Base-by-base conservation (phyloP, 1,140 invertebrate genomes). In the Pectinophora gossypiella region DNA sequence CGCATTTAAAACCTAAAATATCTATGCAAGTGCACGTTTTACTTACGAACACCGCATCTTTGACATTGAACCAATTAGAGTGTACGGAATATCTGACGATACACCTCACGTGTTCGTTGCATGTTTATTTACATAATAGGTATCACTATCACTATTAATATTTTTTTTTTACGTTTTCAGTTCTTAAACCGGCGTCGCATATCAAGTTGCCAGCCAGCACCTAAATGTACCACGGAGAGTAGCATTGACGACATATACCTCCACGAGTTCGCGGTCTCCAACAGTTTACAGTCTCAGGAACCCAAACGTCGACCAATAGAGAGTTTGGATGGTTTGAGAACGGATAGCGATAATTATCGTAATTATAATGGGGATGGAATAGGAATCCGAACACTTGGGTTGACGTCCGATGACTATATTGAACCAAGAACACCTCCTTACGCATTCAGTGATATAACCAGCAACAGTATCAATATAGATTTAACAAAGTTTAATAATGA, bases 371-470 rank as follows among this genome's bases (percentile, higher is more conserved):
- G 18, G 1, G 19, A 44, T 15, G 42, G 42, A 15, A 40, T 40
- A 13, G 36, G 36, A 13, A 15, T 40, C 7, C 4, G 13, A 18
- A 13, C 13, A 15, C 16, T 40, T 3, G 36, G 36, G n/a, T 50
- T 77, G n/a, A 86, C 72, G 9, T 64, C 51, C 59, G 83, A 86
- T 70, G 83, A 86, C 55, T 86, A 86, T 46, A 68, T 86, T 51
- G 83, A 86, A 53, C 59, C 69, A 51, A 73, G 51, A 45, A 49
- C 51, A 22, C 53, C 55, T 22, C 52, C 48, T 7, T 58, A 58
- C 38, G 51, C 61, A 36, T 66, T 67, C 9, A 61, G 69, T 60
- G 53, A 65, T 23, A 48, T 75, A 16, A 68, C 76, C 35, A 68
- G 67, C 36, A 74, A 64, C 50, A 77, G 71, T 51, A 81, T 79